Conservation (phyloP, 2,113 vertebrate species). For the Anolis carolinensis region DNA sequence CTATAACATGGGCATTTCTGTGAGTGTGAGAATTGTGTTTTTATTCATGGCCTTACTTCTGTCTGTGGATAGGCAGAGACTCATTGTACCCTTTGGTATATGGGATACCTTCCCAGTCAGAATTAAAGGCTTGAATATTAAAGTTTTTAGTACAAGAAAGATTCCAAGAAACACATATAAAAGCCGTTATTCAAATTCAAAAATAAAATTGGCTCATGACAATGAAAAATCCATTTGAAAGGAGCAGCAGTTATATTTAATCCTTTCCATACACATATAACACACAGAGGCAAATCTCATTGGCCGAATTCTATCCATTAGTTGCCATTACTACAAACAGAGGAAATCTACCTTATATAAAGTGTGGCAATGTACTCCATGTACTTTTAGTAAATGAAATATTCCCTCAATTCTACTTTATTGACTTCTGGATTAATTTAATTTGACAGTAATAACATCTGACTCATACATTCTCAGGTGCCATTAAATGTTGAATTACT, state of each 20-base stretch:
- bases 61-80: not conserved
- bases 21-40: too few relatives aligned
- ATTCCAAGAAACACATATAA: not conserved
- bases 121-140: not conserved
- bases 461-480: conserved; percentile 62
- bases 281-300: not conserved
- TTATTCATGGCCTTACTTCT: not conserved
- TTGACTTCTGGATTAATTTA: conserved; percentile 12
- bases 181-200: not conserved
- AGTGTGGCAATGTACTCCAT: not conserved
- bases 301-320: not conserved
- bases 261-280: too few relatives aligned
- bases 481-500: conserved; percentile 55
- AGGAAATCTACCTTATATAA: not conserved
- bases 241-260: not conserved
- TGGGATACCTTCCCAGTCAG: not conserved
- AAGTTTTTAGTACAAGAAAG: not conserved
- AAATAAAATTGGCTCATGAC: not conserved
- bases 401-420: not conserved
- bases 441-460: conserved; percentile 46
- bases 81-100: not conserved
- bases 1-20: too few relatives aligned
- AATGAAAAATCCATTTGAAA: not conserved
- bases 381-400: not conserved
- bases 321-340: not conserved